A percentile compares a stretch with the other conserved stretches of the same genome.
phyloP scores from a whole-genome alignment of 2,888 invertebrate genomes.

The Argyra leucocephala region DNA sequence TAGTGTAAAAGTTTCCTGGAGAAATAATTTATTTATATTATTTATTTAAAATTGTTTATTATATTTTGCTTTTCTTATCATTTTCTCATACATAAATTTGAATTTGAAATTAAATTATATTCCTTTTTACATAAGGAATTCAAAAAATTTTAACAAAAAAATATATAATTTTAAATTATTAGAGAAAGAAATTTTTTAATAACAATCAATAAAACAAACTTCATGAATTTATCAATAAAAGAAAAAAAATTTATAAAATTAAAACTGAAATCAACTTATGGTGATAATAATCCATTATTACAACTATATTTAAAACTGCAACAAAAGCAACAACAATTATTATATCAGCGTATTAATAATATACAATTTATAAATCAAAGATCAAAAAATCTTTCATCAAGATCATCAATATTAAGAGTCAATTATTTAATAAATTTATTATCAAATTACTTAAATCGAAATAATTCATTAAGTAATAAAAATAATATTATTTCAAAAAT shows the following conservation, averaged over 20 bases:
- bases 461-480: no score
- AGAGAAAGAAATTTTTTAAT: not conserved
- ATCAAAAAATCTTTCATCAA: not conserved
- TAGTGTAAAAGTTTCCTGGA: no score
- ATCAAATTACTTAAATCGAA: no score
- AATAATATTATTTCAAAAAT: no score
- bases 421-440: not conserved
- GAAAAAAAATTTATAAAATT: conserved; percentile 33
- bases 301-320: conserved; percentile 15
- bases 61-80: no score
- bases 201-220: conserved; percentile 32
- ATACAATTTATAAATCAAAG: not conserved
- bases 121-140: no score
- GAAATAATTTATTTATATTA: no score
- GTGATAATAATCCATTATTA: conserved; percentile 7
- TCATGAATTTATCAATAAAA: conserved; percentile 39
- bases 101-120: no score
- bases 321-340: conserved; percentile 20
- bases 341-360: conserved; percentile 14
- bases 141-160: no score
- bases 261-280: conserved; percentile 7
- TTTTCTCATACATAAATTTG: no score
- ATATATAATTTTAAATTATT: not conserved
- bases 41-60: no score
- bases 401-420: not conserved